Evolutionary conservation across 2,797 vertebrate genomes (phyloP).

Genomic region (Poeciliopsis presidionis): DNA sequence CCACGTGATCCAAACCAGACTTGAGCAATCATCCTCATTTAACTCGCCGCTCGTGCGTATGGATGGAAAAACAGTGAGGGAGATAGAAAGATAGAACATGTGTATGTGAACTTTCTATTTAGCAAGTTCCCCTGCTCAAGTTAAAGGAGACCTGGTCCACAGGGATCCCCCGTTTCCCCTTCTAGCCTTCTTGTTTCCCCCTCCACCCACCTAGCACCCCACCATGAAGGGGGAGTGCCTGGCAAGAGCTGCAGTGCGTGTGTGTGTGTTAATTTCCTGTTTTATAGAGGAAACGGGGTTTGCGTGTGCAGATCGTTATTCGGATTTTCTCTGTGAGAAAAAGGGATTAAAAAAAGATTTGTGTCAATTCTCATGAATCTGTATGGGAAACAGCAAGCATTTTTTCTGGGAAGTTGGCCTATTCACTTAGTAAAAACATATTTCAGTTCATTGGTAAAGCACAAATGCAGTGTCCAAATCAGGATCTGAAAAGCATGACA

Average conservation of each 20-base stretch:
- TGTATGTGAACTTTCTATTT: slow-evolving; percentile 71
- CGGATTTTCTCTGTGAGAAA: slow-evolving; percentile 78
- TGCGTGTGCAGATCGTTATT: slow-evolving; percentile 70
- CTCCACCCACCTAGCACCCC: slow-evolving; percentile 60
- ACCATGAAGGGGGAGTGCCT: slow-evolving; percentile 58
- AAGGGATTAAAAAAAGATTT: slow-evolving; percentile 39
- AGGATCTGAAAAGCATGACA: slow-evolving; percentile 31
- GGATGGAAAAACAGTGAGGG: slow-evolving; percentile 54
- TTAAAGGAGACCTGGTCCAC: slow-evolving; percentile 74
- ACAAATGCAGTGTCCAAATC: slow-evolving; percentile 22
- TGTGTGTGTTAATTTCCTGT: slow-evolving; percentile 73
- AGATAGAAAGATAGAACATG: slow-evolving; percentile 66
- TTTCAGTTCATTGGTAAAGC: slow-evolving; percentile 36
- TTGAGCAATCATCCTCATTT: slow-evolving; percentile 63
- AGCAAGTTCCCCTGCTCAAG: slow-evolving; percentile 72
- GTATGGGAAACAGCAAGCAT: slow-evolving; percentile 74
- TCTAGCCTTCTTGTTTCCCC: slow-evolving; percentile 38
- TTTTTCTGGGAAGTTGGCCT: slow-evolving; percentile 71
- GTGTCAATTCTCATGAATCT: slow-evolving; percentile 80
- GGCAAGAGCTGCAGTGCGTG: slow-evolving; percentile 51
- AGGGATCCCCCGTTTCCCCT: slow-evolving; percentile 66
- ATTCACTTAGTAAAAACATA: slow-evolving; percentile 49
- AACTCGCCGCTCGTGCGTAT: slow-evolving; percentile 40
- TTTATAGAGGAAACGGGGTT: slow-evolving; percentile 78
- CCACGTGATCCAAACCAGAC: slow-evolving; percentile 69